Percentiles rank a stretch among this genome's conserved stretches.
Conservation (phyloP, 2,113 vertebrate genomes). For the Bubo bubo region DNA sequence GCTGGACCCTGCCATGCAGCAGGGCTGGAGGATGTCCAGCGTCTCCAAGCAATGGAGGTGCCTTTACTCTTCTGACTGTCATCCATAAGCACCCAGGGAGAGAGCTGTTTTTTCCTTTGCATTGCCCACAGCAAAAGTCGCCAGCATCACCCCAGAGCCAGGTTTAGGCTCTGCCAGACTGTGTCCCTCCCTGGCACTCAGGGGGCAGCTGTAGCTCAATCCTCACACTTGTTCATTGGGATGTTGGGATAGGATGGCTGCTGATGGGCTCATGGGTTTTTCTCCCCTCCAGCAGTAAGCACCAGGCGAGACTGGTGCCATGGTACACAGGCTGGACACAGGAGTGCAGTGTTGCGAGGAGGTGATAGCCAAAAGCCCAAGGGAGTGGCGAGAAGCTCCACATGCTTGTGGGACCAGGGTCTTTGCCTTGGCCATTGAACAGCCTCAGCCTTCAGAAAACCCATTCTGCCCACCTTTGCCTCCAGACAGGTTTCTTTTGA, state of each 20-base stretch:
- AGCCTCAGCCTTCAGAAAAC: neutral
- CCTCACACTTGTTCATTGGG: no score
- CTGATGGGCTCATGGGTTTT: neutral
- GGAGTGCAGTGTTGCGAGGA: neutral
- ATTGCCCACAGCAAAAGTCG: neutral
- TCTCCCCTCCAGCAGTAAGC: neutral
- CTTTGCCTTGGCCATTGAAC: neutral
- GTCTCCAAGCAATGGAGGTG: neutral
- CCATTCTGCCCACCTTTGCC: neutral
- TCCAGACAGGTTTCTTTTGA: neutral
- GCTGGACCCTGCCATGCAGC: neutral
- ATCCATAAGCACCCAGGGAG: neutral
- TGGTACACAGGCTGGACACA: neutral
- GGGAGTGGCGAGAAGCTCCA: neutral
- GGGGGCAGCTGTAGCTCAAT: neutral
- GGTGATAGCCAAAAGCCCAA: neutral
- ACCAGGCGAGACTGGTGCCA: neutral
- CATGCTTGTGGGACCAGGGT: neutral
- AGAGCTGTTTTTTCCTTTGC: neutral
- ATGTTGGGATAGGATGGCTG: neutral
- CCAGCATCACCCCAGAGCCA: neutral
- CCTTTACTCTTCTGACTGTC: neutral
- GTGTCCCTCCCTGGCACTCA: accelerated
- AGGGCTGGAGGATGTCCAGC: neutral
- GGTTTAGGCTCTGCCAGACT: neutral